Evolutionary conservation across 2,888 invertebrate genomes (phyloP).

Genomic region (Dendrolimus houi): DNA sequence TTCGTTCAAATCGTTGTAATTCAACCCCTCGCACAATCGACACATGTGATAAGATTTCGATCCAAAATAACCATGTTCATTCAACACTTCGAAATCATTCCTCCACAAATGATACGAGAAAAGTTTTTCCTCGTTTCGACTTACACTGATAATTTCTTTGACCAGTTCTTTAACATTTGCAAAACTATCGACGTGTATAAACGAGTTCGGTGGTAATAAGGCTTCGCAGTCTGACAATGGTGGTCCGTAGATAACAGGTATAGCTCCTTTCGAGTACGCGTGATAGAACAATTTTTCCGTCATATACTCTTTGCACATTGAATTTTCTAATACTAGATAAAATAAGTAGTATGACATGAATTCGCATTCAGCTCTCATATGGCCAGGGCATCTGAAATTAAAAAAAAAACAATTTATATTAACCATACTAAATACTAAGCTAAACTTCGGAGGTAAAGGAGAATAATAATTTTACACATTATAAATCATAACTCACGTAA

Average conservation of each 20-base stretch:
- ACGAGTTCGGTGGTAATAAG: slow-evolving; percentile 79
- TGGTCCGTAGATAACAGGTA: slow-evolving; percentile 81
- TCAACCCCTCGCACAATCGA: slow-evolving; percentile 76
- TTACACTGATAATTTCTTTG: slow-evolving; percentile 62
- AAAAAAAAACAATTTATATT: slow-evolving; percentile 4
- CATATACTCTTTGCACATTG: slow-evolving; percentile 81
- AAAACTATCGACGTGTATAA: slow-evolving; percentile 76
- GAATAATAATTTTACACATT: no score
- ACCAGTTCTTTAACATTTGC: slow-evolving; percentile 67
- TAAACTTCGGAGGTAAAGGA: no score
- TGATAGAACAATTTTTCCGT: slow-evolving; percentile 84
- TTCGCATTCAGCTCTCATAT: slow-evolving; percentile 77
- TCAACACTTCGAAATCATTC: slow-evolving; percentile 61
- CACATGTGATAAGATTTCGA: slow-evolving; percentile 73
- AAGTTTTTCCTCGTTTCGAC: slow-evolving; percentile 36
- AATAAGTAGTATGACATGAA: slow-evolving; percentile 77
- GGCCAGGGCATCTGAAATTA: slow-evolving; percentile 78
- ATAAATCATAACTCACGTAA: no score
- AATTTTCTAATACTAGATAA: slow-evolving; percentile 83
- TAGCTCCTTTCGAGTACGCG: slow-evolving; percentile 76
- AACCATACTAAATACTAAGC: neutral
- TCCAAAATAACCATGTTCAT: slow-evolving; percentile 79
- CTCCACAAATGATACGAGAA: slow-evolving; percentile 73
- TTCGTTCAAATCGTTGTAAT: slow-evolving; percentile 53
- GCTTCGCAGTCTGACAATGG: slow-evolving; percentile 55